These are phyloP conservation scores for Venturia canescens DNA, from an alignment of 1,140 invertebrate species.

Conservation along the genomic window DNA sequence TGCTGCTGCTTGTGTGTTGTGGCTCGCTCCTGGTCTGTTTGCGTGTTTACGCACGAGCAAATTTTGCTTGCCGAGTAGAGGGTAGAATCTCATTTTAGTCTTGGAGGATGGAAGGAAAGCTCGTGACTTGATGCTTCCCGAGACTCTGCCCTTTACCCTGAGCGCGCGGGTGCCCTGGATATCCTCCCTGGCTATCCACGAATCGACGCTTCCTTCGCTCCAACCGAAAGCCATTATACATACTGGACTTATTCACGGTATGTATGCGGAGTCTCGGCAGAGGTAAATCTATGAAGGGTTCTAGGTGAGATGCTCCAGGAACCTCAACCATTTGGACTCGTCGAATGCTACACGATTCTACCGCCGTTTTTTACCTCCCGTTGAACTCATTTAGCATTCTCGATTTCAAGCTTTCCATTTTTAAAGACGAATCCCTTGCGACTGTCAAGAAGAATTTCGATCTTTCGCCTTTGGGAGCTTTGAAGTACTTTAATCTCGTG, in stretches of 20 bases:
- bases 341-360: not conserved
- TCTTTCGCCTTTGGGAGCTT: no score
- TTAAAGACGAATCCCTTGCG: no score
- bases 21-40: not conserved
- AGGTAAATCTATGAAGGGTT: not conserved
- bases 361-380: no score
- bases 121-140: slow-evolving; percentile 19
- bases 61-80: slow-evolving; percentile 22
- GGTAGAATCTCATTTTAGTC: slow-evolving; percentile 20
- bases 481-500: no score
- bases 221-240: not conserved
- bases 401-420: no score
- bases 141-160: not conserved
- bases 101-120: slow-evolving; percentile 3
- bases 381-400: not conserved
- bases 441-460: no score
- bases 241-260: not conserved
- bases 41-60: slow-evolving; percentile 19
- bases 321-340: not conserved
- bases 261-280: not conserved
- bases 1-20: not conserved
- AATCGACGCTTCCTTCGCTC: slow-evolving; percentile 18
- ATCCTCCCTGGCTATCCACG: slow-evolving; percentile 27
- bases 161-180: not conserved
- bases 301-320: not conserved